phyloP scores from a whole-genome alignment of 2,888 invertebrate genomes.

The Tholera decimalis region DNA sequence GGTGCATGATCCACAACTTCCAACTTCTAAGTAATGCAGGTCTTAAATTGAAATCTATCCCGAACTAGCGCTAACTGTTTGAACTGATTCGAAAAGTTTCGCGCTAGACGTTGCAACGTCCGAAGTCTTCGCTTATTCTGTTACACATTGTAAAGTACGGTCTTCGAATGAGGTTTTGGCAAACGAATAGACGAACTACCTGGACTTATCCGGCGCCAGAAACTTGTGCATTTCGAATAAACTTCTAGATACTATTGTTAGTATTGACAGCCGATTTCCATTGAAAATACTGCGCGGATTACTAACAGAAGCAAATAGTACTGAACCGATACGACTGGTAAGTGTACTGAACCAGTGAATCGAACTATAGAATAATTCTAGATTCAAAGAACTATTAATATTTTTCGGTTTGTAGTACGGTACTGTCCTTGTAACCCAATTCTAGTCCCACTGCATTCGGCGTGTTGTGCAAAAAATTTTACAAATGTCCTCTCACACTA shows the following conservation, averaged over 20 bases:
- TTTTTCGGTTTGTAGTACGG: constrained; percentile 10
- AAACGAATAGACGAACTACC: constrained; percentile 29
- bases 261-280: constrained; percentile 24
- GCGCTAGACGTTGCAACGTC: constrained; percentile 47
- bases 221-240: constrained; percentile 34
- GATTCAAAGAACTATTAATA: constrained; percentile 9
- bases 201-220: constrained; percentile 22
- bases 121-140: constrained; percentile 55
- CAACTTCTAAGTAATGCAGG: constrained; percentile 64
- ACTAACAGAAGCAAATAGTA: constrained; percentile 1
- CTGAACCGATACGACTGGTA: neutral
- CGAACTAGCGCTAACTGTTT: constrained; percentile 58
- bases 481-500: constrained; percentile 31
- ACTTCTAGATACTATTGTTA: constrained; percentile 16
- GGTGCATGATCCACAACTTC: constrained; percentile 66
- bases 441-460: constrained; percentile 16
- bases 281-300: constrained; percentile 16
- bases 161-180: constrained; percentile 48
- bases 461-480: constrained; percentile 23
- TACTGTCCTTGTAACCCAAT: constrained; percentile 22
- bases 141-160: constrained; percentile 45
- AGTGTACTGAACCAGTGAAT: constrained; percentile 5
- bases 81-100: constrained; percentile 68
- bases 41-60: constrained; percentile 72
- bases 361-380: constrained; percentile 4